phyloP scores from a whole-genome alignment of 2,797 vertebrate species.

The Anguilla marmorata region DNA sequence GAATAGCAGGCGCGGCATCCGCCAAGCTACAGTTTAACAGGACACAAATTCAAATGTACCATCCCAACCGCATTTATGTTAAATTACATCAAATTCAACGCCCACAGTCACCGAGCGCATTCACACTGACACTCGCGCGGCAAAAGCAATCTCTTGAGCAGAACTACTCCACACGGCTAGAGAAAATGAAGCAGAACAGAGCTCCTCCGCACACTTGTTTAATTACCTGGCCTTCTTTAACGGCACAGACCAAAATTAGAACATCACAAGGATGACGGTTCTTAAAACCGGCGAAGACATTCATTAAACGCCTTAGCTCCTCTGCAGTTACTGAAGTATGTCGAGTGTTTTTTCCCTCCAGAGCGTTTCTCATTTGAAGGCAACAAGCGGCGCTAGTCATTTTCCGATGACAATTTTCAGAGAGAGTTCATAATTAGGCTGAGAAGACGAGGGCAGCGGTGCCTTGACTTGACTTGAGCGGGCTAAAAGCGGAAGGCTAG shows the following conservation, averaged over 20 bases:
- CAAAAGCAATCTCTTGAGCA: background rate
- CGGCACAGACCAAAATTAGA: background rate
- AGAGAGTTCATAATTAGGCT: background rate
- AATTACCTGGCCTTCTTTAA: slow-evolving; percentile 1
- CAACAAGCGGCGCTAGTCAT: background rate
- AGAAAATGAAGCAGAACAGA: background rate
- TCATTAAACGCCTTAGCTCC: background rate
- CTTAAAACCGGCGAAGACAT: background rate
- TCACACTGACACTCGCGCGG: background rate
- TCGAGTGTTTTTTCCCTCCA: background rate
- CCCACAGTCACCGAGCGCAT: background rate
- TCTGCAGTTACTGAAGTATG: background rate
- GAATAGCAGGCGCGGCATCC: background rate
- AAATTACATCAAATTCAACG: slow-evolving; percentile 21
- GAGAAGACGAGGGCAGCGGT: background rate
- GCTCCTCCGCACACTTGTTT: background rate
- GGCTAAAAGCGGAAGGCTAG: background rate
- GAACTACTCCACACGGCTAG: background rate
- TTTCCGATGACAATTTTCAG: background rate
- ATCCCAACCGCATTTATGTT: slow-evolving; percentile 10
- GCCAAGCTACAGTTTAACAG: background rate
- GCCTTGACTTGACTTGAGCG: background rate
- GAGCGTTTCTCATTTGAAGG: background rate
- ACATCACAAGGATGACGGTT: background rate
- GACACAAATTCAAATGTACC: slow-evolving; percentile 11